Evolutionary conservation across 2,888 invertebrate species (phyloP).

Genomic region (Alcis repandata): DNA sequence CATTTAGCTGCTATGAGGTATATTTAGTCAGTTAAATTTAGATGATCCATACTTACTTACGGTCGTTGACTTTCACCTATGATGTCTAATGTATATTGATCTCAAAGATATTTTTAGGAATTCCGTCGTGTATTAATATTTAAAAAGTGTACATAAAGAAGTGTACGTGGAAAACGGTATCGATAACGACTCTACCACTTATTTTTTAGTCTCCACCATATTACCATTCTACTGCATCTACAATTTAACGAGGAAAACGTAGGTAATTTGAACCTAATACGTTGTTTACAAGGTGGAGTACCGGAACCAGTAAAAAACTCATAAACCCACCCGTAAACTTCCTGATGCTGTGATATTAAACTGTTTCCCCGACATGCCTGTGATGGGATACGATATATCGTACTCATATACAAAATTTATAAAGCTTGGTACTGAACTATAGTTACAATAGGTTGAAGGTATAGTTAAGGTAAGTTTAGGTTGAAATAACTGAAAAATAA

Average conservation of each 20-base stretch:
- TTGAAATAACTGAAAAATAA: too few relatives aligned
- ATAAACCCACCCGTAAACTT: conserved; percentile 54
- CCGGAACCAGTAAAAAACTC: conserved; percentile 53
- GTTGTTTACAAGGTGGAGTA: conserved; percentile 54
- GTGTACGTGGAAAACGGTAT: too few relatives aligned
- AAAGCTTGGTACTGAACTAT: not conserved
- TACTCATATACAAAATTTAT: not conserved
- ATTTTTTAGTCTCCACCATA: not conserved
- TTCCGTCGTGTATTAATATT: too few relatives aligned
- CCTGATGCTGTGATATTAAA: conserved; percentile 38
- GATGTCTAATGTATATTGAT: too few relatives aligned
- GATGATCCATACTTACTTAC: conserved; percentile 16
- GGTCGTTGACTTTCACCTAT: not conserved
- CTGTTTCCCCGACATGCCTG: conserved; percentile 7
- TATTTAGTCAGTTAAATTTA: not conserved
- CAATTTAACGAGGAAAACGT: too few relatives aligned
- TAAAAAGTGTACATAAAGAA: too few relatives aligned
- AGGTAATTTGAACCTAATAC: conserved; percentile 23
- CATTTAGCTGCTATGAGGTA: conserved; percentile 12
- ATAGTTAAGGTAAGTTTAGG: too few relatives aligned
- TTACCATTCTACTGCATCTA: too few relatives aligned
- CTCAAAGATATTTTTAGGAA: too few relatives aligned
- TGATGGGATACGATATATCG: not conserved
- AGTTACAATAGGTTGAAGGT: too few relatives aligned
- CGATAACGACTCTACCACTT: not conserved